A percentile compares a stretch with the other conserved stretches of the same genome.
These are phyloP conservation scores for Melinopterus prodromus DNA, from an alignment of 2,888 invertebrate species.

Conservation along the genomic window DNA sequence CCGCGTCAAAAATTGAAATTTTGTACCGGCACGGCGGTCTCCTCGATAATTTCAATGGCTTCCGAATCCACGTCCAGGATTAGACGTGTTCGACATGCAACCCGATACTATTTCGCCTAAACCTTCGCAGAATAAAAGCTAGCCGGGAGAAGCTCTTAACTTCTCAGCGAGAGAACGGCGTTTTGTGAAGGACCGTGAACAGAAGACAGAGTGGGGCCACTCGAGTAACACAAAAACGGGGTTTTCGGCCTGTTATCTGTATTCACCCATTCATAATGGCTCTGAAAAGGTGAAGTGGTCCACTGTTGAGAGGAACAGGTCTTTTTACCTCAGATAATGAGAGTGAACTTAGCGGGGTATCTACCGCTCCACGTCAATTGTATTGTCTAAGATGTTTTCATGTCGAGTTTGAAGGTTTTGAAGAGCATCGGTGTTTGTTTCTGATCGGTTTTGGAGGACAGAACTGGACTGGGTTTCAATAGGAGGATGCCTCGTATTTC, in stretches of 20 bases:
- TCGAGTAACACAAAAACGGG: constrained; percentile 4
- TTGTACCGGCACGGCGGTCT: not conserved
- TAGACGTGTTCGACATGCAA: constrained; percentile 4
- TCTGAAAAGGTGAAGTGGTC: not conserved
- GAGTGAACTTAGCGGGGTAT: not conserved
- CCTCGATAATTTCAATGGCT: not conserved
- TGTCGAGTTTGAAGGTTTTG: not conserved
- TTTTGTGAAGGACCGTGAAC: not conserved
- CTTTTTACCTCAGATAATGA: constrained; percentile 4
- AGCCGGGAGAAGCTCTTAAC: not conserved
- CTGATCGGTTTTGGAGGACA: not conserved
- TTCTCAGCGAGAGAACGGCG: not conserved
- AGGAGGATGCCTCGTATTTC: not conserved
- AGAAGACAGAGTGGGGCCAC: not conserved
- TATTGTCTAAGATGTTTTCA: constrained; percentile 4
- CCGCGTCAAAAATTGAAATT: not conserved
- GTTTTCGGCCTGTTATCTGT: constrained; percentile 4
- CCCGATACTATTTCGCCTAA: not conserved
- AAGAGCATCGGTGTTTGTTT: not conserved
- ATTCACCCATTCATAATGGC: not conserved
- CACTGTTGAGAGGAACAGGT: not conserved
- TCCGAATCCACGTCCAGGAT: not conserved
- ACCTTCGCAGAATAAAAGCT: not conserved
- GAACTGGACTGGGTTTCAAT: not conserved
- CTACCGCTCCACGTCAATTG: not conserved